These are phyloP conservation scores for Bellardia pandia DNA, from an alignment of 2,888 invertebrate species.

Conservation along the genomic window DNA sequence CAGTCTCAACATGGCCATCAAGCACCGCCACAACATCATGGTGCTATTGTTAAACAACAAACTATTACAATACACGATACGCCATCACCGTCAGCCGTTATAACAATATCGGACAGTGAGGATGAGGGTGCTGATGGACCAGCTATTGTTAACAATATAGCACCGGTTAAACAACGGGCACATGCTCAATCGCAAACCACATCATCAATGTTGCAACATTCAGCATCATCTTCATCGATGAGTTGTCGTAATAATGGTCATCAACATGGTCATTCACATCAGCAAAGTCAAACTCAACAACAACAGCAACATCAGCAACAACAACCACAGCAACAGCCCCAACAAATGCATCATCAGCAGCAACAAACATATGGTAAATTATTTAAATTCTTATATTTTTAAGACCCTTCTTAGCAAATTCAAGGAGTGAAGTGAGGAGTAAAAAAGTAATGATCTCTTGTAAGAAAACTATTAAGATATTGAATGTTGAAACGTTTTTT, in stretches of 20 bases:
- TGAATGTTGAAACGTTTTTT: background rate
- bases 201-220: conserved; percentile 80
- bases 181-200: conserved; percentile 83
- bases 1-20: conserved; percentile 69
- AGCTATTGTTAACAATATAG: conserved; percentile 72
- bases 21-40: conserved; percentile 76
- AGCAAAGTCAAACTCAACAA: conserved; percentile 77
- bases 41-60: conserved; percentile 85
- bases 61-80: conserved; percentile 98
- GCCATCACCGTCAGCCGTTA: conserved; percentile 97
- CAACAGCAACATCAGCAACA: conserved; percentile 84
- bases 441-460: background rate
- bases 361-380: conserved; percentile 74
- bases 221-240: conserved; percentile 77
- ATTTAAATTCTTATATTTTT: conserved; percentile 11
- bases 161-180: conserved; percentile 80
- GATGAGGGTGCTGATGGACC: conserved; percentile 88
- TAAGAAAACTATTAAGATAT: background rate
- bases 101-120: conserved; percentile 97
- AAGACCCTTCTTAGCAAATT: conserved; percentile 40
- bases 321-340: conserved; percentile 80
- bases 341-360: conserved; percentile 84
- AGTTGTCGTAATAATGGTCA: conserved; percentile 77
- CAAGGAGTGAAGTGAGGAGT: background rate
- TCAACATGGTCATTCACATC: conserved; percentile 75